These are phyloP conservation scores for Natrix natrix DNA, from an alignment of 2,797 vertebrate genomes.

Conservation along the genomic window DNA sequence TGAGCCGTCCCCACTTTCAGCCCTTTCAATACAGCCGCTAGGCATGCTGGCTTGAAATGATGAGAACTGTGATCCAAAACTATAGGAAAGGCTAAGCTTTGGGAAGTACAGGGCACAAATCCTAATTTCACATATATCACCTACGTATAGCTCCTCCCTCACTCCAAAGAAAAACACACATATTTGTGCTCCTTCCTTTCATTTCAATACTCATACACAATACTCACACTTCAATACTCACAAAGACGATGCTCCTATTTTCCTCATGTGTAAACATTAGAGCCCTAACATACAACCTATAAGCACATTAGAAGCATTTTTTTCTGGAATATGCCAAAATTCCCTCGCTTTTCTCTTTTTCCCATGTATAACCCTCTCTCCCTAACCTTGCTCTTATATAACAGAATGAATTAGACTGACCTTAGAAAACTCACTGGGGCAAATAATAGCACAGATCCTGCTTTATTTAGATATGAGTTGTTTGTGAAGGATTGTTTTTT, in stretches of 20 bases:
- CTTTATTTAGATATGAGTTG: conserved; percentile 21
- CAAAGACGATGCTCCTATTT: not conserved
- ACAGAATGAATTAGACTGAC: conserved; percentile 15
- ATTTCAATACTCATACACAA: too few species aligned
- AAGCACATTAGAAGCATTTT: not conserved
- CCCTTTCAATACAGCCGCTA: not conserved
- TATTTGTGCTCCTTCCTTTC: not conserved
- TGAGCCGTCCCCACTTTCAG: not conserved
- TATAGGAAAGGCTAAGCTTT: not conserved
- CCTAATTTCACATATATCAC: not conserved
- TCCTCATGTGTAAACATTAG: not conserved
- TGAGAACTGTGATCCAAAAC: not conserved
- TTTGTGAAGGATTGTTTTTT: not conserved
- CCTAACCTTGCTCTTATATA: not conserved
- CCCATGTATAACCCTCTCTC: not conserved
- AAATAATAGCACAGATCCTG: not conserved
- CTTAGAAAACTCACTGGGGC: conserved; percentile 5
- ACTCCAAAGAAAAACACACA: not conserved
- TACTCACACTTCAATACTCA: too few species aligned
- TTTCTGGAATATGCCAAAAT: not conserved
- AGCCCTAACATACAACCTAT: not conserved
- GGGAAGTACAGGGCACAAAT: not conserved
- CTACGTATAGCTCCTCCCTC: not conserved
- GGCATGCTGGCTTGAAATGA: not conserved
- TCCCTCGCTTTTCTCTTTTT: not conserved